A percentile compares a stretch with the other conserved stretches of the same genome.
These are phyloP conservation scores for Conopomorpha cramerella DNA, from an alignment of 1,140 invertebrate genomes.

Conservation along the genomic window DNA sequence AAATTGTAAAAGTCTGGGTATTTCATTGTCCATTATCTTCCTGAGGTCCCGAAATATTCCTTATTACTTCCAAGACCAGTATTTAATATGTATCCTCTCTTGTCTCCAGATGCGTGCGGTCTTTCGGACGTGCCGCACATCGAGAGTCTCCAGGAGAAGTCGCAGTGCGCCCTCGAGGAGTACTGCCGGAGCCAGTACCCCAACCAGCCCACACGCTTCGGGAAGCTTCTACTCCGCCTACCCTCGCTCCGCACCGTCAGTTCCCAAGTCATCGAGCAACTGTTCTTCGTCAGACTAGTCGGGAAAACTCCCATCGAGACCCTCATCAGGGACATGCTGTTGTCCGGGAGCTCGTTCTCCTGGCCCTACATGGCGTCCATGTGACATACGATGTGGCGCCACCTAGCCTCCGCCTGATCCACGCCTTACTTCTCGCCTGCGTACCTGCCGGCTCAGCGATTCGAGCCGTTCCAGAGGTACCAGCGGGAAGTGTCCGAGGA, in stretches of 20 bases:
- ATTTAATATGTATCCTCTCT: too few species aligned
- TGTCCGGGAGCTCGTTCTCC: slow-evolving; percentile 93
- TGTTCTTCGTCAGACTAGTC: slow-evolving; percentile 95
- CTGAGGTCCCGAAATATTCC: too few species aligned
- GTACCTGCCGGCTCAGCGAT: slow-evolving; percentile 49
- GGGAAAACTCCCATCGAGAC: slow-evolving; percentile 97
- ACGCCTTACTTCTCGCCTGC: slow-evolving; percentile 57
- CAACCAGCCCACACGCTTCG: slow-evolving; percentile 93
- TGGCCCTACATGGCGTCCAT: slow-evolving; percentile 96
- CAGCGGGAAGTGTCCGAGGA: slow-evolving; percentile 35
- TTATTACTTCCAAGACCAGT: too few species aligned
- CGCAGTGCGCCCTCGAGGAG: slow-evolving; percentile 94
- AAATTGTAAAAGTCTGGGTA: too few species aligned
- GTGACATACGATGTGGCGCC: slow-evolving; percentile 71
- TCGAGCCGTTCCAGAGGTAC: too few species aligned
- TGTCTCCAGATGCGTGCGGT: slow-evolving; percentile 93
- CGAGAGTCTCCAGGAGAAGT: slow-evolving; percentile 95
- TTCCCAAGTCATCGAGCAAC: slow-evolving; percentile 93
- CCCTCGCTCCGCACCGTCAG: slow-evolving; percentile 91
- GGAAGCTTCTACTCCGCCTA: slow-evolving; percentile 89
- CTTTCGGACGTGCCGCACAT: slow-evolving; percentile 93
- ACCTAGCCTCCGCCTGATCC: slow-evolving; percentile 64
- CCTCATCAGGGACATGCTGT: slow-evolving; percentile 93
- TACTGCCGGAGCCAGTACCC: slow-evolving; percentile 95
- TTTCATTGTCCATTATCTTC: too few species aligned